Evolutionary conservation across 2,888 invertebrate species (phyloP), one percentile per base, ranked within the genome.

Genomic region (Drosophila putrida): DNA sequence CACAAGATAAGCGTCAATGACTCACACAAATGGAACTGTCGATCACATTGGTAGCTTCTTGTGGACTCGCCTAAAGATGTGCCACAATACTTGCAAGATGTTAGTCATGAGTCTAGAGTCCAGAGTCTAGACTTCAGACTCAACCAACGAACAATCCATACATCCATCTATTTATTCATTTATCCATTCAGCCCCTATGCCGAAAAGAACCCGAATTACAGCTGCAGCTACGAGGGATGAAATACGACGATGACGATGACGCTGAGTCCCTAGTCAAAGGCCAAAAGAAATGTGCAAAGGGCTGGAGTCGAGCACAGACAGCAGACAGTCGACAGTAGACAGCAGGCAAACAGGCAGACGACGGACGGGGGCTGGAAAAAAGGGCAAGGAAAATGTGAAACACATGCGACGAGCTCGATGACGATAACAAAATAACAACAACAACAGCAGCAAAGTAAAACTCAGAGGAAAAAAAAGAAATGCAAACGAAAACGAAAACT

Each of bases 361-460:
- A 39, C 47, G 43, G 25, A 53, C 25, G 51, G 63, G 72, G 69
- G 62, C 74, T 59, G 51, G 70, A 44, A 57, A 79, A 74, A 82
- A 82, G 87, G 80, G 80, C 80, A 80, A 80, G 83, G 81, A 88
- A 89, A 88, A 86, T 84, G 87, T 72, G 81, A 88, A 89, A 89
- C 84, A 84, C 84, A 84, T 83, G 82, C 88, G 88, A 69, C 78
- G 81, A 88, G 86, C 88, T 88, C 83, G 83, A 83, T 83, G 83
- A 88, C 83, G 83, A 83, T 83, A 83, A 88, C 88, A 88, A 65
- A 61, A 63, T 67, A 63, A 35, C 41, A 61, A 69, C 72, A 64
- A 41, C 41, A 83, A 85, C 86, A 77, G 60, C 54, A 64, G 9
- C 31, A 31, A 5, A 28, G 8, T 8, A 72, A 64, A 38, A 35